Evolutionary conservation across 53 echinoderm and acorn worm species (phyloP).

Genomic region (Crossaster papposus): DNA sequence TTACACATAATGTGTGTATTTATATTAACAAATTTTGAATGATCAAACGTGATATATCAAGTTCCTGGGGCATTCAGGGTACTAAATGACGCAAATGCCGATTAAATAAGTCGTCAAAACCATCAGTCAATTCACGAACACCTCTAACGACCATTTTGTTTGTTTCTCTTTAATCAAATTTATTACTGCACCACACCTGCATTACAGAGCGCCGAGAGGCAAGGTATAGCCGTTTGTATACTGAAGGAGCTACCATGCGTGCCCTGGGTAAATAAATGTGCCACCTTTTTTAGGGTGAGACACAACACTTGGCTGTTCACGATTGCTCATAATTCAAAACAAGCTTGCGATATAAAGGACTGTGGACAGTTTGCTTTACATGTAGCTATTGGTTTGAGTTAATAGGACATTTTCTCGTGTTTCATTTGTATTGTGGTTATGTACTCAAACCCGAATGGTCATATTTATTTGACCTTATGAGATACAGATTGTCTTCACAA

Average conservation of each 20-base stretch:
- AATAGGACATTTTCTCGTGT: background rate
- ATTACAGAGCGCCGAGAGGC: background rate
- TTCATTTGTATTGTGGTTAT: background rate
- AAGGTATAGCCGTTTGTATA: slow-evolving; percentile 34
- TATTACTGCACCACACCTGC: slow-evolving; percentile 22
- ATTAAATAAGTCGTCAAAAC: slow-evolving; percentile 17
- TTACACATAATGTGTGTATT: background rate
- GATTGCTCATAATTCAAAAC: slow-evolving; percentile 37
- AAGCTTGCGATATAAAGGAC: slow-evolving; percentile 8
- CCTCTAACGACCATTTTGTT: slow-evolving; percentile 19
- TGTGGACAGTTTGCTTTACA: background rate
- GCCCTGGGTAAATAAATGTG: slow-evolving; percentile 43
- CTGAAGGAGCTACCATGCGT: slow-evolving; percentile 41
- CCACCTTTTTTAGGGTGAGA: slow-evolving; percentile 24
- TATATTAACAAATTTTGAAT: background rate
- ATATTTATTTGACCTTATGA: no score
- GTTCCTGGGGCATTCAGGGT: background rate
- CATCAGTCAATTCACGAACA: slow-evolving; percentile 33
- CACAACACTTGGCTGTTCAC: slow-evolving; percentile 23
- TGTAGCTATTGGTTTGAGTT: background rate
- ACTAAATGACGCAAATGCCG: slow-evolving; percentile 1
- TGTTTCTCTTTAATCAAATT: slow-evolving; percentile 45
- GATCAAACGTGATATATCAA: background rate
- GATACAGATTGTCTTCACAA: no score
- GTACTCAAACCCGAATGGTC: background rate